Percentiles rank a stretch among this genome's conserved stretches.
Conservation (phyloP, 2,797 vertebrate genomes). For the Takifugu rubripes region DNA sequence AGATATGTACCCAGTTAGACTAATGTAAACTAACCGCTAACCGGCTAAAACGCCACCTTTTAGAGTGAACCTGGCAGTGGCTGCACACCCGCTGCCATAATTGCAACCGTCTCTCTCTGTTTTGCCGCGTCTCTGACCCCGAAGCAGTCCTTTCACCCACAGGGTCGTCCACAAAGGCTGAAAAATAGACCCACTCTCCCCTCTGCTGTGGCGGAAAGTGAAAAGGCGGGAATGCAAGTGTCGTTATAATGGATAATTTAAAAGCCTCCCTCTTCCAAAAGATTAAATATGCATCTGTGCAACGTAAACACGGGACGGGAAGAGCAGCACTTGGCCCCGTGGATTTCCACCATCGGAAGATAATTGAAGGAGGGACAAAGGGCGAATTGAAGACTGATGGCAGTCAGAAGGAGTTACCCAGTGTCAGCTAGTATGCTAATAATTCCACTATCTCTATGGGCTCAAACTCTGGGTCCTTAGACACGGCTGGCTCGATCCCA, state of each 20-base stretch:
- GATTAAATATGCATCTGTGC: conserved; percentile 29
- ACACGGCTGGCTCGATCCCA: not conserved
- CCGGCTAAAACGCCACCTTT: too few relatives aligned
- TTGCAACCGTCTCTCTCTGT: not conserved
- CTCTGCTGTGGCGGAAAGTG: conserved; percentile 49
- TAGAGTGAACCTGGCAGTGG: too few relatives aligned
- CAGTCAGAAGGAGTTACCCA: not conserved
- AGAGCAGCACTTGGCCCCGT: conserved; percentile 27
- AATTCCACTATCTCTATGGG: not conserved
- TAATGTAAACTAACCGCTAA: too few relatives aligned
- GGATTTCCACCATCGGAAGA: conserved; percentile 21
- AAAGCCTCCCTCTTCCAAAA: conserved; percentile 25
- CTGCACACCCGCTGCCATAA: too few relatives aligned
- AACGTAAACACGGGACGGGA: conserved; percentile 26
- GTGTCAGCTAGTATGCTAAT: not conserved
- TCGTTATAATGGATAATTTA: conserved; percentile 65
- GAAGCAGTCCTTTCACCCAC: conserved; percentile 59
- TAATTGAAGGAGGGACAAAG: conserved; percentile 14
- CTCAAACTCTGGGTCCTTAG: not conserved
- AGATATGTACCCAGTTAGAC: too few relatives aligned
- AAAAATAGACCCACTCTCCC: conserved; percentile 63
- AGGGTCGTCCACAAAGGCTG: conserved; percentile 61
- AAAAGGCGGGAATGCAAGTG: conserved; percentile 41
- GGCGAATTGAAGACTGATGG: not conserved
- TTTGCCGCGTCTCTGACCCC: conserved; percentile 58